Evolutionary conservation across 2,113 vertebrate species (phyloP), one percentile per base, ranked within the genome.

Genomic region (Scophthalmus maximus): DNA sequence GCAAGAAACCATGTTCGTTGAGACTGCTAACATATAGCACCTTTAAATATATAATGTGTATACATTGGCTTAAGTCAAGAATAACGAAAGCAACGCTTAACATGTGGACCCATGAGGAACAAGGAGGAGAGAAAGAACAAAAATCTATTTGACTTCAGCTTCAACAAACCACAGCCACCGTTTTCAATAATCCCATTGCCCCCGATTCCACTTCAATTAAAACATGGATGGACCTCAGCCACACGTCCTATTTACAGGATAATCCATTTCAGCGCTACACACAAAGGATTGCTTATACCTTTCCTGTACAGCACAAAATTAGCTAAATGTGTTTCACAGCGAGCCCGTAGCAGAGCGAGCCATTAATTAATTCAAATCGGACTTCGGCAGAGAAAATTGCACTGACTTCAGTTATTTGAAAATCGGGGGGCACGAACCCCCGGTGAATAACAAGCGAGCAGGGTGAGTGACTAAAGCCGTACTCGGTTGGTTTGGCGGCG

Each of bases 291-390:
- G 22, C 60, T 57, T 11, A 42, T n/a, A n/a, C n/a, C 67, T 40
- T 56, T 56, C 49, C 25, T 50, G 56, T 46, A 53, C 36, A n/a
- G n/a, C n/a, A n/a, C n/a, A n/a, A 67, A 74, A 84, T 81, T 61
- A 84, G 55, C 44, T 58, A 60, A 50, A 34, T 59, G 51, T 56
- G 47, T 70, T 78, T 53, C 20, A 36, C 56, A 69, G 58, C 0
- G 32, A 78, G 58, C 6, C 55, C 9, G 29, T 32, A 29, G n/a
- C n/a, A n/a, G n/a, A n/a, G n/a, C 26, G 56, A 50, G 30, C 49
- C 46, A 50, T 22, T 78, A 73, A 88, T 84, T 88, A 87, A 79
- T 87, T 87, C n/a, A 86, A 73, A 82, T 75, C 69, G 74, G 67
- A 76, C 74, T 70, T 73, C 10, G 53, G 68, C n/a, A 25, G 58